phyloP scores from a whole-genome alignment of 1,140 invertebrate genomes.

The Metaphire vulgaris region DNA sequence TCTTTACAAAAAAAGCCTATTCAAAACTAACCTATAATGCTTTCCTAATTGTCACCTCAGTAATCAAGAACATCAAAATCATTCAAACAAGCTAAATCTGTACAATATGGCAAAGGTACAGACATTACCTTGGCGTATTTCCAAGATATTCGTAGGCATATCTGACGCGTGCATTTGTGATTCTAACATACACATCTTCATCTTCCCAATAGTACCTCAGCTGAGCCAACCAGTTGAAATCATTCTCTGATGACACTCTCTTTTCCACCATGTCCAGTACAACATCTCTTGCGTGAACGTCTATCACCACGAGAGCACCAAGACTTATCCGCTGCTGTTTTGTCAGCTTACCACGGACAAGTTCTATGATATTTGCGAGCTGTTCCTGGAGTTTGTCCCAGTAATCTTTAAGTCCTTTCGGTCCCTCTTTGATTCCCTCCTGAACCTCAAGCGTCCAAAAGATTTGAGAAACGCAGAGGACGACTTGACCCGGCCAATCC shows the following conservation, averaged over 20 bases:
- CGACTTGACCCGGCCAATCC: constrained; percentile 53
- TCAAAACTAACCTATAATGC: no score
- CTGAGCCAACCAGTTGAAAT: constrained; percentile 53
- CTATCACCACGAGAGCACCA: constrained; percentile 51
- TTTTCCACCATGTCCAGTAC: constrained; percentile 45
- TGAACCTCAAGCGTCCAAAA: constrained; percentile 53
- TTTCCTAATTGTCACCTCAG: no score
- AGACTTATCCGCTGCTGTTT: constrained; percentile 51
- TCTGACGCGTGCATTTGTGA: constrained; percentile 51
- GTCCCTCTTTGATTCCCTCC: constrained; percentile 43
- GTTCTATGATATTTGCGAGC: constrained; percentile 47
- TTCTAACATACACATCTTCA: constrained; percentile 43
- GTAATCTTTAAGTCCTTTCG: constrained; percentile 45
- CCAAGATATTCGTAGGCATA: constrained; percentile 54
- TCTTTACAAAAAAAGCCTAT: no score
- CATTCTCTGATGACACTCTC: constrained; percentile 50
- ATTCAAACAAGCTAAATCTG: no score
- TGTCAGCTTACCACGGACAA: constrained; percentile 52
- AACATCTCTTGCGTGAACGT: constrained; percentile 48
- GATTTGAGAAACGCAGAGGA: constrained; percentile 52
- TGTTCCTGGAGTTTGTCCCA: constrained; percentile 43
- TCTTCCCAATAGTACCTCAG: constrained; percentile 54
- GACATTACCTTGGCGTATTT: constrained; percentile 36
- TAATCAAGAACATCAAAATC: no score
- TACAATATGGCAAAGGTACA: no score